A percentile compares a stretch with the other conserved stretches of the same genome.
Evolutionary conservation across 2,797 vertebrate species (phyloP).

Genomic region (Poeciliopsis paucimaculata): DNA sequence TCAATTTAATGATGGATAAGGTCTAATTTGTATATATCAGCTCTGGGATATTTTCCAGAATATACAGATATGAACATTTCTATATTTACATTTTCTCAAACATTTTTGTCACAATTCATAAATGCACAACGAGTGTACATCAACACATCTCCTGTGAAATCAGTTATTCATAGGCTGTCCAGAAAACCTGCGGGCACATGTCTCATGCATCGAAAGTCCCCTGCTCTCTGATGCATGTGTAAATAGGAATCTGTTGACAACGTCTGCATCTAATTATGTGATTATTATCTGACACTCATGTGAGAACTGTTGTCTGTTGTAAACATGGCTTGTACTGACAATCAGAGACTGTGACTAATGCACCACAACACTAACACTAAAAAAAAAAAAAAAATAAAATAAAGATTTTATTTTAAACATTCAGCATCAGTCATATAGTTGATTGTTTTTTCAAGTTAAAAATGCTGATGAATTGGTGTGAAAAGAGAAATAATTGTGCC

Average conservation of each 20-base stretch:
- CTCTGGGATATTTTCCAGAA: not conserved
- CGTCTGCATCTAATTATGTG: not conserved
- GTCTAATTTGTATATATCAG: not conserved
- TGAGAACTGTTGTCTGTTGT: not conserved
- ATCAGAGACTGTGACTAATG: not conserved
- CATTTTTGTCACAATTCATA: not conserved
- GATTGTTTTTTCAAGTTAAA: not conserved
- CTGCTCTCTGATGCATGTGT: not conserved
- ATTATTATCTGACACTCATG: not conserved
- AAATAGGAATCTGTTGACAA: slow-evolving; percentile 1
- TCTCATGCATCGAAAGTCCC: not conserved
- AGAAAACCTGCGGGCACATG: not conserved
- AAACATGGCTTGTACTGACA: not conserved
- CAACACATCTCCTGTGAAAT: not conserved
- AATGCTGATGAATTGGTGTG: not conserved
- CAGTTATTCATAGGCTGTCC: not conserved
- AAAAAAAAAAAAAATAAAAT: not conserved
- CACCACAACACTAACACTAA: not conserved
- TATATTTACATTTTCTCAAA: not conserved
- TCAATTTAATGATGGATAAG: not conserved
- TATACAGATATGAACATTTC: not conserved
- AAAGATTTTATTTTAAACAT: not conserved
- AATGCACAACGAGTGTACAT: not conserved
- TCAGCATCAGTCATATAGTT: not conserved
- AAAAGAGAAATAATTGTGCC: not conserved